These are phyloP conservation scores for Pseudomyrmex dendroicus DNA, from an alignment of 1,140 invertebrate genomes.

Conservation along the genomic window DNA sequence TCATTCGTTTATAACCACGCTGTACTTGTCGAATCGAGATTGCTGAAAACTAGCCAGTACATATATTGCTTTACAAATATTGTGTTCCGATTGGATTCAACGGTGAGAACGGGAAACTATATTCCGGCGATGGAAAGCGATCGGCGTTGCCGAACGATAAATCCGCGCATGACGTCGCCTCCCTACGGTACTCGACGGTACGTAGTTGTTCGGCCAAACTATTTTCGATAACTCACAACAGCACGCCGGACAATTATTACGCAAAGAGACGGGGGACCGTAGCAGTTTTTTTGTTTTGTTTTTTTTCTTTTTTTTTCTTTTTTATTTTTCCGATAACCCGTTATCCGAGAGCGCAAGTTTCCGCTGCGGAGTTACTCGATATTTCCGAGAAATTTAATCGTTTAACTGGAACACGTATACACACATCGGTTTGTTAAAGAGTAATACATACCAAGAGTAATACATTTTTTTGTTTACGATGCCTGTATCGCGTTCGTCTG, in stretches of 20 bases:
- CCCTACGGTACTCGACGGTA: conserved; percentile 36
- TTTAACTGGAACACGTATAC: conserved; percentile 8
- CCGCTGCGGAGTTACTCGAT: conserved; percentile 10
- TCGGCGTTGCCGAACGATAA: conserved; percentile 47
- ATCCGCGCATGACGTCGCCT: conserved; percentile 38
- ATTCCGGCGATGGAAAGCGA: conserved; percentile 44
- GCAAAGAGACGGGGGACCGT: conserved; percentile 39
- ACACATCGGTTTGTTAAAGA: not conserved
- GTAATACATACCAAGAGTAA: no score
- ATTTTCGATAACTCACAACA: conserved; percentile 56
- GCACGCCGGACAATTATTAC: conserved; percentile 48
- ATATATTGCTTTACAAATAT: conserved; percentile 57
- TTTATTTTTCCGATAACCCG: conserved; percentile 20
- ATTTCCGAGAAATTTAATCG: conserved; percentile 33
- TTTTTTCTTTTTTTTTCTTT: not conserved
- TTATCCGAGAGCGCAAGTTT: conserved; percentile 30
- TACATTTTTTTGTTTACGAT: not conserved
- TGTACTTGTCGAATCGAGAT: conserved; percentile 52
- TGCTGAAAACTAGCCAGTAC: conserved; percentile 35
- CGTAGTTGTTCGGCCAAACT: conserved; percentile 35
- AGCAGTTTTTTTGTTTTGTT: not conserved
- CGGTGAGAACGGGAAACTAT: conserved; percentile 15
- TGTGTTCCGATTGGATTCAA: conserved; percentile 44
- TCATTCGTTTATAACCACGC: conserved; percentile 46
- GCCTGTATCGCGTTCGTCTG: not conserved